Percentiles rank a stretch among this genome's conserved stretches.
phyloP scores from a whole-genome alignment of 2,888 invertebrate genomes.

The Zhuqinia jingwanae region DNA sequence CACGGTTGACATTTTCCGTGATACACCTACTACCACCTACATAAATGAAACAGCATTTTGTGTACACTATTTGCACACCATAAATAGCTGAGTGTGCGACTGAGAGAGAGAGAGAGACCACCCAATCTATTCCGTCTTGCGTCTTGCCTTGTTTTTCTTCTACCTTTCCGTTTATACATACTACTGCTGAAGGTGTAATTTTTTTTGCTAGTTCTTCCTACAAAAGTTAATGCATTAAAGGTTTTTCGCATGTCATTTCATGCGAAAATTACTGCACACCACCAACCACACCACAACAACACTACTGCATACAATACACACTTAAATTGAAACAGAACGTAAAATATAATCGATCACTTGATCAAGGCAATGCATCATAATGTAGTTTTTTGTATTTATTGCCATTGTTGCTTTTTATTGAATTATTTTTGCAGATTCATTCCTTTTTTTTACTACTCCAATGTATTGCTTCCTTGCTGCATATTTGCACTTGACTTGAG shows the following conservation, averaged over 20 bases:
- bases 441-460: slow-evolving; percentile 2
- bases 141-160: neutral
- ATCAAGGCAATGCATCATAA: slow-evolving; percentile 4
- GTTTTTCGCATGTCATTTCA: slow-evolving; percentile 50
- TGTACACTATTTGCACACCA: neutral
- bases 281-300: neutral
- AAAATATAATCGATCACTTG: slow-evolving; percentile 20
- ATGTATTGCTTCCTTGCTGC: neutral
- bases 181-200: too few relatives aligned
- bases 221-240: slow-evolving; percentile 21
- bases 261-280: slow-evolving; percentile 30
- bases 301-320: neutral
- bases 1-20: slow-evolving; percentile 59
- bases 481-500: slow-evolving; percentile 20
- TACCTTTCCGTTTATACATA: neutral
- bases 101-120: slow-evolving; percentile 15
- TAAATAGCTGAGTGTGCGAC: neutral
- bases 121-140: slow-evolving; percentile 15
- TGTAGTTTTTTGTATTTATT: slow-evolving; percentile 2
- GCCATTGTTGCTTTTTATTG: slow-evolving; percentile 11
- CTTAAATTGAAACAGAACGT: slow-evolving; percentile 16
- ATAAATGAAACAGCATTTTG: neutral
- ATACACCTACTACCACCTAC: neutral
- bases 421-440: slow-evolving; percentile 12
- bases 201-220: neutral